Evolutionary conservation across 2,888 invertebrate species (phyloP).

Genomic region (Tachina lurida): DNA sequence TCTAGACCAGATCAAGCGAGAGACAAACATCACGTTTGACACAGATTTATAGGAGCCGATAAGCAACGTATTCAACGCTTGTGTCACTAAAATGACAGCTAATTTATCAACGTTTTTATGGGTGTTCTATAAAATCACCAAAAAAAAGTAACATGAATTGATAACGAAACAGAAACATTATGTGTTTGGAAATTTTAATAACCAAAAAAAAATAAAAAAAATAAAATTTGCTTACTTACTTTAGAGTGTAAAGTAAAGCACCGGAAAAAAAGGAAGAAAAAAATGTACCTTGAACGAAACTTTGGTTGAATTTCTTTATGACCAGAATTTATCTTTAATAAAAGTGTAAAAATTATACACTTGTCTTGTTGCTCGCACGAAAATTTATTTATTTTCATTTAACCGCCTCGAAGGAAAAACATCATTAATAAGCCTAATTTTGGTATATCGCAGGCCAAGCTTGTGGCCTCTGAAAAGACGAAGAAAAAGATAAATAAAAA

Average conservation of each 20-base stretch:
- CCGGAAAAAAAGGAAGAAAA: not conserved
- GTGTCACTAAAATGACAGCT: constrained; percentile 69
- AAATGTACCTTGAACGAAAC: constrained; percentile 30
- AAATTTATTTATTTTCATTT: not conserved
- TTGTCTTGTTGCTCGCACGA: constrained; percentile 7
- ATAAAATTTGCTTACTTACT: constrained; percentile 7
- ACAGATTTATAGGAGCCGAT: constrained; percentile 67
- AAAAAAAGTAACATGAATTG: constrained; percentile 54
- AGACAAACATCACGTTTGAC: constrained; percentile 65
- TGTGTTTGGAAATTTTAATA: constrained; percentile 58
- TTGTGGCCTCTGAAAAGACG: no score
- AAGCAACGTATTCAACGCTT: constrained; percentile 63
- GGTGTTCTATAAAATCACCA: constrained; percentile 74
- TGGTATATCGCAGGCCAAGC: not conserved
- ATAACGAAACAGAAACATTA: constrained; percentile 35
- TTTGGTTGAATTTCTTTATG: constrained; percentile 34
- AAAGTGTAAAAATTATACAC: constrained; percentile 49
- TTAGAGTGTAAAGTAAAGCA: not conserved
- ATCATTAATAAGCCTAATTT: constrained; percentile 27
- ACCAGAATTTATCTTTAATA: constrained; percentile 25
- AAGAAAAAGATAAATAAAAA: constrained; percentile 13
- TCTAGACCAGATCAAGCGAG: constrained; percentile 38
- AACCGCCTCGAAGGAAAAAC: constrained; percentile 11
- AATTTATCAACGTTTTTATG: constrained; percentile 81
- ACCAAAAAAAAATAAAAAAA: constrained; percentile 10